Conservation (phyloP, 2,888 invertebrate genomes). For the Psococerastis gibbosa region DNA sequence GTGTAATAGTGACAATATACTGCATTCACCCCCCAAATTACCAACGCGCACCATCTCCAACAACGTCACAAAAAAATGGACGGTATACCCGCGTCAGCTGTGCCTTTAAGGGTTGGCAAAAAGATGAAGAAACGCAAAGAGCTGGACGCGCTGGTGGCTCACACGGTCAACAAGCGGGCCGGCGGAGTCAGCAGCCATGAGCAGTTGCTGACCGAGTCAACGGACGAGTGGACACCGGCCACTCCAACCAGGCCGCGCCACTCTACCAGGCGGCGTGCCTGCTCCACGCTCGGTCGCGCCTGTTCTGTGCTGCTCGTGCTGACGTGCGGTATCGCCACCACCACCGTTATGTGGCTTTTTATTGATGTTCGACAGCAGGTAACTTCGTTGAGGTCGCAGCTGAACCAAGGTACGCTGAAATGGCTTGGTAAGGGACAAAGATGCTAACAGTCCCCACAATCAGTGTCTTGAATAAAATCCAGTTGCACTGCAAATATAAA, state of each 20-base stretch:
- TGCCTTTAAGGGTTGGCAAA: constrained; percentile 36
- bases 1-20: no score
- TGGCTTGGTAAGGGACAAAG: no score
- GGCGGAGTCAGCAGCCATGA: constrained; percentile 27
- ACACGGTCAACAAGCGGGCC: constrained; percentile 12
- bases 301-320: constrained; percentile 40
- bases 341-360: constrained; percentile 46
- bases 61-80: no score
- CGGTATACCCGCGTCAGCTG: constrained; percentile 6
- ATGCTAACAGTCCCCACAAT: no score
- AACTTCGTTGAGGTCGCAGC: constrained; percentile 39
- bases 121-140: constrained; percentile 61
- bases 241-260: constrained; percentile 6
- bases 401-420: constrained; percentile 50
- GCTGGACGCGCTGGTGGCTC: constrained; percentile 44
- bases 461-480: no score
- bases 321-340: constrained; percentile 41
- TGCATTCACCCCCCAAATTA: no score
- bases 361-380: constrained; percentile 46
- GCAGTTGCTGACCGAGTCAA: constrained; percentile 41
- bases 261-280: constrained; percentile 13
- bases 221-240: constrained; percentile 28
- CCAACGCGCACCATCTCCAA: no score
- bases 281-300: constrained; percentile 29
- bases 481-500: no score